Base-by-base conservation (phyloP, 2,888 invertebrate species). In the Calephelis perditalis region DNA sequence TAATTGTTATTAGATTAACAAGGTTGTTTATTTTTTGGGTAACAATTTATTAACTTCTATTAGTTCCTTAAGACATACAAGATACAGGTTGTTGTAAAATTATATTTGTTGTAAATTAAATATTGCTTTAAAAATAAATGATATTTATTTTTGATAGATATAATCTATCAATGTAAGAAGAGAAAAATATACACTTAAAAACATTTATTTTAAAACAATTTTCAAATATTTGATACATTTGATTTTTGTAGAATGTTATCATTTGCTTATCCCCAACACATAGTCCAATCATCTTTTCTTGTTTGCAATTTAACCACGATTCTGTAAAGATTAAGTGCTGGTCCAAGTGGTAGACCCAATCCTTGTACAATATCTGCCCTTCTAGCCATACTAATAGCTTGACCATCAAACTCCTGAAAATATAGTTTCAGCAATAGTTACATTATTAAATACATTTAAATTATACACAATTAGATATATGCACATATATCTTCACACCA, bases 341-440 rank as follows among this genome's bases (percentile, higher is more conserved):
- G 97, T 0, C 98, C 98, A 11, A 98, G 88, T 65, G 96, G 95
- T 26, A 98, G 86, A 49, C 95, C 94, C 64, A 98, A 89, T 45
- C 96, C 95, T 63, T 92, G 94, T 4, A 98, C 91, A 36, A 98
- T 96, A 77, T 98, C 98, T 47, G 94, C 92, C 67, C 98, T 92
- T 71, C 95, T 94, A 80, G 98, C 93, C 72, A 98, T 92, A 64
- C 97, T 89, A 60, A 98, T 82, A 0, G 97, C 96, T 73, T 94
- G 94, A 0, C 98, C 98, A 89, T 98, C 98, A 66, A 98, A 97
- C 78, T 98, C 96, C 96, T 97, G 82, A 66, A 63, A 69, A 57
- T 57, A 36, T 56, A 36, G 45, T 35, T 36, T 47, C 4, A 26
- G 26, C 26, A 26, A 26, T 26, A 26, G 26, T 26, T 4, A 26